Percentiles rank a stretch among this genome's conserved stretches.
phyloP scores from a whole-genome alignment of 2,888 invertebrate genomes.

The Biston stratarius region DNA sequence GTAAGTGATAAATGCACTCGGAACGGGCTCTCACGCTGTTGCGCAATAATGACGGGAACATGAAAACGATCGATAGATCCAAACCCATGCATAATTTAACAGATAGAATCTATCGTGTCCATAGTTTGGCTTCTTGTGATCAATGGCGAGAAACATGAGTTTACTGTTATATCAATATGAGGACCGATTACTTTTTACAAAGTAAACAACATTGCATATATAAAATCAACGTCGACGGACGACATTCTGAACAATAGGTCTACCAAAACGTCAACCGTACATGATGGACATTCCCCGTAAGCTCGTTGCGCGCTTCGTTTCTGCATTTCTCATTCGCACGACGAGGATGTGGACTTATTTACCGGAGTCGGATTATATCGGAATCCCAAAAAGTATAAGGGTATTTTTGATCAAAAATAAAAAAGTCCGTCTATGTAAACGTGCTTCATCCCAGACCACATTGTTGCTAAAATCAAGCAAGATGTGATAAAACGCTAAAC shows the following conservation, averaged over 20 bases:
- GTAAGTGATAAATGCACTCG: slow-evolving; percentile 64
- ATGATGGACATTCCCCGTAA: too few species aligned
- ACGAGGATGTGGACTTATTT: too few species aligned
- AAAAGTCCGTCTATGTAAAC: slow-evolving; percentile 7
- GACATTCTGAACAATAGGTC: too few species aligned
- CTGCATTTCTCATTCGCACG: too few species aligned
- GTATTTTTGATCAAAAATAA: background rate
- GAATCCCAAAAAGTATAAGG: too few species aligned
- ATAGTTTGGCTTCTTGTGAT: slow-evolving; percentile 19
- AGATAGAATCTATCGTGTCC: slow-evolving; percentile 39
- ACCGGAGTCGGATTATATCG: too few species aligned
- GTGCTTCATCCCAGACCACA: background rate
- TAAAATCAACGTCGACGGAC: too few species aligned
- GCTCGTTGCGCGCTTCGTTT: too few species aligned
- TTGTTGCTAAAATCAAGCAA: too few species aligned
- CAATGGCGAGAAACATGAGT: slow-evolving; percentile 14
- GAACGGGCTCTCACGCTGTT: slow-evolving; percentile 56
- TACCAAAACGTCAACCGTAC: too few species aligned
- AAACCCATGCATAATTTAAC: slow-evolving; percentile 56
- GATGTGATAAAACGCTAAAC: too few species aligned
- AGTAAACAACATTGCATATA: background rate
- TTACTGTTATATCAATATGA: slow-evolving; percentile 22
- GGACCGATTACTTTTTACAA: slow-evolving; percentile 13
- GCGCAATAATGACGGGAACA: slow-evolving; percentile 59
- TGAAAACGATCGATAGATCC: slow-evolving; percentile 52